phyloP scores from a whole-genome alignment of 2,113 vertebrate species.

The Lophura nycthemera region DNA sequence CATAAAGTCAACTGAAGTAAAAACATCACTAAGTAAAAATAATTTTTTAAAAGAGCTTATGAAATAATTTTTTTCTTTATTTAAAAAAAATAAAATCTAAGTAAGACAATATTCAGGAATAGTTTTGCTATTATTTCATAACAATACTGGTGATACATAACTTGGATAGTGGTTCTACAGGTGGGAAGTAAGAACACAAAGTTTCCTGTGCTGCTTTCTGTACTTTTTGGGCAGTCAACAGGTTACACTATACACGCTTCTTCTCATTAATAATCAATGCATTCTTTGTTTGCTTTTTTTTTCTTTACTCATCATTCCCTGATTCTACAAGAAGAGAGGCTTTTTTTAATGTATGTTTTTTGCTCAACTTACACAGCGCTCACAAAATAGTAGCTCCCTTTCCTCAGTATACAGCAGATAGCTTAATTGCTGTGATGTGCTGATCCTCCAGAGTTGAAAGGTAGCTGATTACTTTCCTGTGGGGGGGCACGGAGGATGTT shows the following conservation, averaged over 20 bases:
- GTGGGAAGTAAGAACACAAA: background rate
- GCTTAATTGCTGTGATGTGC: background rate
- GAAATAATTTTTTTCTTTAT: background rate
- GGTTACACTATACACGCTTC: background rate
- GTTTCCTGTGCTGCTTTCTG: background rate
- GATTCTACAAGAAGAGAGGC: background rate
- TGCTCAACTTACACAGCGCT: background rate
- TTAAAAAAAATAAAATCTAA: background rate
- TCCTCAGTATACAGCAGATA: background rate
- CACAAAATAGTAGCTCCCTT: background rate
- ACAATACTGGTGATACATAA: background rate
- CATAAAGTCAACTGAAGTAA: background rate
- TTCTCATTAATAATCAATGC: background rate
- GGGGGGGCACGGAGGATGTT: accelerated
- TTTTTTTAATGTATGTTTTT: background rate
- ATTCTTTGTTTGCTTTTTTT: background rate
- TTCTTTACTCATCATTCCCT: background rate
- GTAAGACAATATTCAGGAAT: background rate
- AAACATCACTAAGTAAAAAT: background rate
- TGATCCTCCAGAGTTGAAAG: background rate
- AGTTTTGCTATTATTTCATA: background rate
- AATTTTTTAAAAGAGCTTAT: background rate
- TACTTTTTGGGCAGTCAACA: background rate
- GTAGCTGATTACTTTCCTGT: background rate
- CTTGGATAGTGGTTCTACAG: background rate